phyloP scores from a whole-genome alignment of 2,797 vertebrate species.

The Hemitrygon akajei region DNA sequence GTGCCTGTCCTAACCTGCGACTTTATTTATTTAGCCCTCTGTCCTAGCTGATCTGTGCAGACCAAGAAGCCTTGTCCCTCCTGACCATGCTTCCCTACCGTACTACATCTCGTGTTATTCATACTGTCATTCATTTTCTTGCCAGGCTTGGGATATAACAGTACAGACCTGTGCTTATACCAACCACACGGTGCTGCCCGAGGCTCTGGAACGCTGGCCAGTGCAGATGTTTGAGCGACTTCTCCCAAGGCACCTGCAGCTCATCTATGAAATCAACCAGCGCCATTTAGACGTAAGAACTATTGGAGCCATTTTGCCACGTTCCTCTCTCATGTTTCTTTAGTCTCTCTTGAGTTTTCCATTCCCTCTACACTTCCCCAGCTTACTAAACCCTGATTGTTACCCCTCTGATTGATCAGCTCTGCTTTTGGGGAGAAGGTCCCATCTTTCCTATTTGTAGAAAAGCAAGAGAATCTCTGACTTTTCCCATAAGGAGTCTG shows the following conservation, averaged over 20 bases:
- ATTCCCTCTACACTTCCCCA: not conserved
- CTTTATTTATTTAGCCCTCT: not conserved
- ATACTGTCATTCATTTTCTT: not conserved
- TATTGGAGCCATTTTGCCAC: not conserved
- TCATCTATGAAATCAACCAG: slow-evolving; percentile 88
- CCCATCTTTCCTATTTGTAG: not conserved
- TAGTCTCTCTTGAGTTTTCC: not conserved
- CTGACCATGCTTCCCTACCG: not conserved
- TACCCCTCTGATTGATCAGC: not conserved
- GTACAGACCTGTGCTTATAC: slow-evolving; percentile 87
- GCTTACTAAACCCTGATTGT: not conserved
- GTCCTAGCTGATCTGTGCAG: too few relatives aligned
- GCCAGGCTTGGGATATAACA: slow-evolving; percentile 87
- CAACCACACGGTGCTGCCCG: slow-evolving; percentile 92
- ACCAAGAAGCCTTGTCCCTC: too few relatives aligned
- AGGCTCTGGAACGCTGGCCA: slow-evolving; percentile 93
- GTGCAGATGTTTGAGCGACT: slow-evolving; percentile 84
- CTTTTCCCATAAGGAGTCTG: not conserved
- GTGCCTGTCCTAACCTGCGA: not conserved
- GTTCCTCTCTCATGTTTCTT: not conserved
- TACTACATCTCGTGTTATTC: not conserved
- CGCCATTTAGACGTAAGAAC: slow-evolving; percentile 78
- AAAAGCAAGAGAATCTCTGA: not conserved
- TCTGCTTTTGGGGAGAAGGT: not conserved
- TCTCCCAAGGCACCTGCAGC: slow-evolving; percentile 86